Evolutionary conservation across 2,888 invertebrate genomes (phyloP), one percentile per base, ranked within the genome.

Genomic region (Fragum sueziense): DNA sequence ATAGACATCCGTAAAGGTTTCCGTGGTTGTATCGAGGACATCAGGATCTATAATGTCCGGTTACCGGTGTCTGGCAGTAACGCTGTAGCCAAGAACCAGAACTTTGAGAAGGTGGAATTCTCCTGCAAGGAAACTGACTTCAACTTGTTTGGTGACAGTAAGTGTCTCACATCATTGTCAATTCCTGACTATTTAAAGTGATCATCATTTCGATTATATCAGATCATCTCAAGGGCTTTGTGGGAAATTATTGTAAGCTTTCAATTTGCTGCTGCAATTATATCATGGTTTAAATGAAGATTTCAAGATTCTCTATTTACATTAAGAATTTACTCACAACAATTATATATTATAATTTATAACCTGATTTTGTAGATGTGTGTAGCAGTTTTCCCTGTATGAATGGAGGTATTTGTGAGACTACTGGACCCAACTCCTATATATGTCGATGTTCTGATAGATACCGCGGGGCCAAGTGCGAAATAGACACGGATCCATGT

Each of bases 21-120:
- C 92, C 95, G 96, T 75, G 99, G 98, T 0, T 99, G 99, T 92
- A 96, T 99, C 95, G 96, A 97, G 79, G 97, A 97, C 89, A 95
- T 98, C 37, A 94, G 95, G 77, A 95, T 98, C 69, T 96, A 96
- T 74, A 95, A 96, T 76, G 95, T 95, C 9, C 94, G 95, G 0
- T 95, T 98, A 70, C 97, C 98, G 0, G 88, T 91, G 61, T 84
- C 85, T 11, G 91, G 91, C 34, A 90, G 89, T 88, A 96, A 95
- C 95, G 1, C 89, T 61, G 90, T 93, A 17, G 93, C 91, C 20
- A 84, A 86, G 34, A 82, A 91, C 52, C 89, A 91, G 95, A 69
- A 90, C 65, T 90, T 93, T 78, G 87, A 90, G 78, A 88, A 91
- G 70, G 90, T 93, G 1, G 90, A 93, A 71, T 92, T 93, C 81